These are phyloP conservation scores for Leptopterna dolabrata DNA, from an alignment of 2,888 invertebrate species.

Conservation along the genomic window DNA sequence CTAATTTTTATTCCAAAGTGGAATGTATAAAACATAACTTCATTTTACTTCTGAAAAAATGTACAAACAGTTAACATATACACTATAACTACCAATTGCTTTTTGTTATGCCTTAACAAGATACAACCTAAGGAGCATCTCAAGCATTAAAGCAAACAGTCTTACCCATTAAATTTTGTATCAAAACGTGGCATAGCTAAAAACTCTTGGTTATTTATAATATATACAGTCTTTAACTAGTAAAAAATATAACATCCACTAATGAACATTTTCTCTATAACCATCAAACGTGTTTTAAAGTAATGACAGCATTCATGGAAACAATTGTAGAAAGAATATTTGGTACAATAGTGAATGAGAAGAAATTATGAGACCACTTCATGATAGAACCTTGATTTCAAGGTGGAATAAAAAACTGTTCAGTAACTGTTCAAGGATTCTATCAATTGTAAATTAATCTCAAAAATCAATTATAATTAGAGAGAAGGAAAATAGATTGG, in stretches of 20 bases:
- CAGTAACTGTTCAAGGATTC: neutral
- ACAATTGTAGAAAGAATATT: neutral
- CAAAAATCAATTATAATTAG: slow-evolving; percentile 8
- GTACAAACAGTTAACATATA: slow-evolving; percentile 55
- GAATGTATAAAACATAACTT: slow-evolving; percentile 56
- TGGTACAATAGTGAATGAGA: slow-evolving; percentile 19
- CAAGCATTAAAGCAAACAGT: slow-evolving; percentile 53
- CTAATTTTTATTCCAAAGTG: slow-evolving; percentile 52
- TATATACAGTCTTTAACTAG: slow-evolving; percentile 54
- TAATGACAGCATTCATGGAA: neutral
- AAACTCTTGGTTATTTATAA: slow-evolving; percentile 55
- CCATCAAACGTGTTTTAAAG: slow-evolving; percentile 23
- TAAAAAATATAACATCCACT: slow-evolving; percentile 54
- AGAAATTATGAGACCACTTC: neutral
- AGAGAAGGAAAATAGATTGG: neutral
- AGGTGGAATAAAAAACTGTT: neutral
- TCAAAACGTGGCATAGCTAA: slow-evolving; percentile 55
- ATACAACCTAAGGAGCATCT: slow-evolving; percentile 52
- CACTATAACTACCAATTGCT: slow-evolving; percentile 55
- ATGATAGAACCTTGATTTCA: neutral
- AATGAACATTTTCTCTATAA: slow-evolving; percentile 54
- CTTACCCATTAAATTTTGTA: slow-evolving; percentile 52
- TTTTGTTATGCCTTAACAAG: slow-evolving; percentile 54
- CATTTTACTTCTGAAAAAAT: slow-evolving; percentile 54
- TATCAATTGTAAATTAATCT: neutral